Conservation (phyloP, 2,113 vertebrate genomes). For the Cygnus atratus region DNA sequence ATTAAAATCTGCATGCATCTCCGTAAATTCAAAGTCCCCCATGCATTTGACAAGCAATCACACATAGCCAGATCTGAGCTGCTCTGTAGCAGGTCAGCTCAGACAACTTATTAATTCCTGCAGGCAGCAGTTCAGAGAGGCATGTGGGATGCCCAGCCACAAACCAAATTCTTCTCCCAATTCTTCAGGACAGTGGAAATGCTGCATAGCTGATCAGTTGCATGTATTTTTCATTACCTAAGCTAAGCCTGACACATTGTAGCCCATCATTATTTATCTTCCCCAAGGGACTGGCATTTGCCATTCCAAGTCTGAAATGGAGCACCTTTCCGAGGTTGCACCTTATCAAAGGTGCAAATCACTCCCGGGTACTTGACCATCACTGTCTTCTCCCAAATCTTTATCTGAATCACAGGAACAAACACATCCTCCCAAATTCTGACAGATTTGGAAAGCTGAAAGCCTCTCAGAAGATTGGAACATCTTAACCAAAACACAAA, state of each 20-base stretch:
- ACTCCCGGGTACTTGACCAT: background rate
- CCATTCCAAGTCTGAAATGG: background rate
- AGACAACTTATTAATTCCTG: rapidly evolving
- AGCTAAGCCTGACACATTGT: background rate
- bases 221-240: background rate
- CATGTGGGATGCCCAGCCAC: rapidly evolving
- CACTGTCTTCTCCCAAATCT: background rate
- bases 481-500: background rate
- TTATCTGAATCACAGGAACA: background rate
- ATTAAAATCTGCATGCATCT: background rate
- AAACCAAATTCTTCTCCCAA: background rate
- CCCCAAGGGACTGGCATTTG: background rate
- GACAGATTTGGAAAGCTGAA: background rate
- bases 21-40: background rate
- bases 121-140: background rate
- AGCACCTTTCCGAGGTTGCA: background rate
- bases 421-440: background rate
- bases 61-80: background rate
- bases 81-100: background rate
- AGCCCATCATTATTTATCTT: background rate
- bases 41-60: background rate
- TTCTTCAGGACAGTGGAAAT: background rate
- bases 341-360: background rate
- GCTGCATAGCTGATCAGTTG: background rate
- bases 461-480: background rate